Base-by-base conservation (phyloP, 2,888 invertebrate genomes). In the Carpatolechia fugitivella region DNA sequence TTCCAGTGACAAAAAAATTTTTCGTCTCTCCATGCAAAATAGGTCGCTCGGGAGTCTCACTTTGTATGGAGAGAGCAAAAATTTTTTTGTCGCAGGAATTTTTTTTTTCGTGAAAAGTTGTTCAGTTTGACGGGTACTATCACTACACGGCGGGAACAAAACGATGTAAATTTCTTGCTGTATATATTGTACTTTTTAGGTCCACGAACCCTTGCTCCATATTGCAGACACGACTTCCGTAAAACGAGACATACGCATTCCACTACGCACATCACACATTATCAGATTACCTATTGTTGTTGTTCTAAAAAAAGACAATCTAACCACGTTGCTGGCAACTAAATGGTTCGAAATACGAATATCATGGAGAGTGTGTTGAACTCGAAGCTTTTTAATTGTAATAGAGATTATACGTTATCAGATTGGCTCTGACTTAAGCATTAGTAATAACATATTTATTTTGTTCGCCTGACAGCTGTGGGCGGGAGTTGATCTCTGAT, bases 391-490 rank as follows among this genome's bases (percentile, higher is more conserved):
- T 84, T 87, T 88, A 89, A 90, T 88, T 90, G 88, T 88, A 85
- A 85, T 82, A 81, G 82, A 88, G 88, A 89, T 88, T 85, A 86
- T 74, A 66, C 65, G 72, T 79, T 88, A 90, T 90, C 89, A 82
- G 87, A 89, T 87, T 74, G 60, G 63, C 70, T 64, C 78, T 76
- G 76, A 80, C 77, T 77, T 81, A 78, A 77, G 82, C 83, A 85
- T 86, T 85, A 78, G 85, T 84, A 83, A 86, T 83, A 88, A 89
- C 88, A 87, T 87, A 87, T 88, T 85, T 88, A 88, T 88, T 88
- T 83, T 82, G 80, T 82, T 75, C 80, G 76, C 82, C 79, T 89
- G 88, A 89, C 90, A 89, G 87, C 80, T 78, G 85, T 84, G 78
- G 87, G 89, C 84, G 88, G 82, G 44, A 20, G 65, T 69, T 72